These are phyloP conservation scores for Hydriomena furcata DNA, from an alignment of 2,888 invertebrate genomes.

Conservation along the genomic window DNA sequence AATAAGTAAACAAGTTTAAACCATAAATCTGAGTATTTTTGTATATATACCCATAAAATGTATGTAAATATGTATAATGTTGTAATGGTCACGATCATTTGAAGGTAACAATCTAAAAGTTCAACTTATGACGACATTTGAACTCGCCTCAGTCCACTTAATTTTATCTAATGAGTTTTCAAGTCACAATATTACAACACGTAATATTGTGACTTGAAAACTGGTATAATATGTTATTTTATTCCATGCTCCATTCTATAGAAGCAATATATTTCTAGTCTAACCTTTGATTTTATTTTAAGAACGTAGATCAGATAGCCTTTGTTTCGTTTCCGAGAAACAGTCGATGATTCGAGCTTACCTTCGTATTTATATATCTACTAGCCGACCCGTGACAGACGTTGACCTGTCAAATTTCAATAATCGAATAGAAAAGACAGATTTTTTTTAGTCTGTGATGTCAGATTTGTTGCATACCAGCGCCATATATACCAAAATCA, in stretches of 20 bases:
- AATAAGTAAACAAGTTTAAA: slow-evolving; percentile 11
- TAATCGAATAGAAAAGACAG: no score
- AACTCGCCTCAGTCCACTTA: slow-evolving; percentile 35
- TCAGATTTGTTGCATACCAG: no score
- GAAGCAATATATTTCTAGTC: not conserved
- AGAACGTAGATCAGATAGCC: slow-evolving; percentile 18
- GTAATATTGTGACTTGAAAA: slow-evolving; percentile 32
- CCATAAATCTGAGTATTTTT: slow-evolving; percentile 20
- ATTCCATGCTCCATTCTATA: not conserved
- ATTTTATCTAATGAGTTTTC: slow-evolving; percentile 43
- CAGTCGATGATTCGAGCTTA: slow-evolving; percentile 49
- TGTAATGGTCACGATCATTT: slow-evolving; percentile 39
- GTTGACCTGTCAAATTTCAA: no score
- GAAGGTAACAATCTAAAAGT: slow-evolving; percentile 45
- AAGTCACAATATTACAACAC: no score
- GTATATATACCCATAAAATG: slow-evolving; percentile 18
- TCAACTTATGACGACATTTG: slow-evolving; percentile 43
- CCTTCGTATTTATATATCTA: no score
- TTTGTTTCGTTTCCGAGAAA: slow-evolving; percentile 70
- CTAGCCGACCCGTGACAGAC: no score
- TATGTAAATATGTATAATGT: slow-evolving; percentile 24
- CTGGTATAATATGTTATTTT: slow-evolving; percentile 18
- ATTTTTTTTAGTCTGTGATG: no score
- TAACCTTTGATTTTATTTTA: slow-evolving; percentile 3
- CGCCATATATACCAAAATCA: no score